These are phyloP conservation scores for Melanophora roralis DNA, from an alignment of 2,888 invertebrate genomes.

Conservation along the genomic window DNA sequence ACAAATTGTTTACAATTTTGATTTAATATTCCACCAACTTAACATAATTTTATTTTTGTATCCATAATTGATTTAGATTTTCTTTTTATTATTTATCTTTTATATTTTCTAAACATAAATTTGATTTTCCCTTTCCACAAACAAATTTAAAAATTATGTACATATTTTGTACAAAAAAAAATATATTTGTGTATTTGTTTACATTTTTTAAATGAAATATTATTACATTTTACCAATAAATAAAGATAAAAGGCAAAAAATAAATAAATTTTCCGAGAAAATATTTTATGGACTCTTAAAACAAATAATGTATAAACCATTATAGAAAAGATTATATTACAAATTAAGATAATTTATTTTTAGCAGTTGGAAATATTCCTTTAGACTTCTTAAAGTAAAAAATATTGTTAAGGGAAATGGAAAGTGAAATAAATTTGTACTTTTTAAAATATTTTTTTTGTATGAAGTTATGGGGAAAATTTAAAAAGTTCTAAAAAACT, in stretches of 20 bases:
- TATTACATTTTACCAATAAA: constrained; percentile 12
- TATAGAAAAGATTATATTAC: constrained; percentile 27
- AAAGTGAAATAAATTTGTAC: not conserved
- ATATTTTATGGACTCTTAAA: not conserved
- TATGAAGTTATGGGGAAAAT: no score
- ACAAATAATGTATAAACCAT: constrained; percentile 11
- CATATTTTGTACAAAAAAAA: constrained; percentile 15
- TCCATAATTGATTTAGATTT: not conserved
- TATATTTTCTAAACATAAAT: not conserved
- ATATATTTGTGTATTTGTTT: constrained; percentile 20
- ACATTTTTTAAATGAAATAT: constrained; percentile 18
- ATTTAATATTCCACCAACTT: not conserved
- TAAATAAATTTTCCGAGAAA: not conserved
- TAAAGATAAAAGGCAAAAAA: not conserved
- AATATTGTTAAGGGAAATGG: not conserved
- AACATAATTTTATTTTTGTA: not conserved
- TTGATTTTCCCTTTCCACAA: not conserved
- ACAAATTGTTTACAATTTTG: no score
- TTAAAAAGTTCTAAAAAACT: no score
- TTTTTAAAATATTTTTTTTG: no score
- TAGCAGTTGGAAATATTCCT: not conserved
- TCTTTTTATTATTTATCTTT: not conserved
- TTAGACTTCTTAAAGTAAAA: not conserved
- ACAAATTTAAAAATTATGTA: constrained; percentile 2
- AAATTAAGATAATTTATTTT: constrained; percentile 21